A percentile compares a stretch with the other conserved stretches of the same genome.
phyloP scores from a whole-genome alignment of 2,113 vertebrate genomes.

The Progne subis region DNA sequence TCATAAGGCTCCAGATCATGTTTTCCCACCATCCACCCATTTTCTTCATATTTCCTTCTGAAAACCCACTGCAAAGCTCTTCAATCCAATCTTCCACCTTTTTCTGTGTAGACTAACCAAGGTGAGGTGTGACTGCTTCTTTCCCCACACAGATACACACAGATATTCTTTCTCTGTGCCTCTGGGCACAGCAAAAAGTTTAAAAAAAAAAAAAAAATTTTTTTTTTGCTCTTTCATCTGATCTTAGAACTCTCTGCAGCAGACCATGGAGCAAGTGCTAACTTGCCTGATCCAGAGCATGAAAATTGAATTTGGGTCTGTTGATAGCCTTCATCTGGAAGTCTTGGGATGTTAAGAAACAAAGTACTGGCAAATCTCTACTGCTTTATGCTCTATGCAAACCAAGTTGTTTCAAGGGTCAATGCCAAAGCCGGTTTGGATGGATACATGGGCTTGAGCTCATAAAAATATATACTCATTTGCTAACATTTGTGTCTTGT shows the following conservation, averaged over 20 bases:
- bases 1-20: not conserved
- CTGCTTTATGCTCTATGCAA: not conserved
- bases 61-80: not conserved
- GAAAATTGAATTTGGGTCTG: not conserved
- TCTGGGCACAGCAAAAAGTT: not conserved
- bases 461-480: not conserved
- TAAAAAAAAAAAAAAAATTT: not conserved
- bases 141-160: not conserved
- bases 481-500: not conserved
- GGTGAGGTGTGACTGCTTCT: not conserved
- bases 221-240: rapidly evolving
- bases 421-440: not conserved
- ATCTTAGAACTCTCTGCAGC: not conserved
- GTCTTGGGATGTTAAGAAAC: not conserved
- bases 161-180: not conserved
- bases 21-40: not conserved
- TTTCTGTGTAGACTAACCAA: not conserved
- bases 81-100: not conserved
- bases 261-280: not conserved
- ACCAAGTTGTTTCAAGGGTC: not conserved
- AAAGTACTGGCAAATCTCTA: not conserved
- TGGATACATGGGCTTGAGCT: not conserved
- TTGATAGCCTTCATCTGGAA: not conserved
- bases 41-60: not conserved
- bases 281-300: not conserved